Conservation (phyloP, 30 jellyfish, hydroid and myxozoan genomes). For the Rhopilema esculentum region DNA sequence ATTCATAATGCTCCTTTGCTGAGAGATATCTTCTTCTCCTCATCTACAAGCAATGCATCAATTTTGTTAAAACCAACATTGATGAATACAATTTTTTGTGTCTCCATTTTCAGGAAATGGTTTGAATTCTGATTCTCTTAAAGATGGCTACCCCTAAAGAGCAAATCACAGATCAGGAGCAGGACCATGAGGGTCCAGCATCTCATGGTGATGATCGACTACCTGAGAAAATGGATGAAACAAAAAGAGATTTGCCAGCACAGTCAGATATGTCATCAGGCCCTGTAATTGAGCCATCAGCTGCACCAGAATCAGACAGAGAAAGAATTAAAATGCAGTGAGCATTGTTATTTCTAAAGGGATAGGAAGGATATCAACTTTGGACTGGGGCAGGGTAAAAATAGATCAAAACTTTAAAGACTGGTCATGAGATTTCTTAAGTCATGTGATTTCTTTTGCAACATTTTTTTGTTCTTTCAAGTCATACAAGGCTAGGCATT, state of each 20-base stretch:
- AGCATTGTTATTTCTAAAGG: background rate
- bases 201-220: conserved; percentile 3
- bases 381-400: too few relatives aligned
- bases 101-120: background rate
- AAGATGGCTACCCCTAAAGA: background rate
- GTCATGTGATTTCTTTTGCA: too few relatives aligned
- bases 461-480: too few relatives aligned
- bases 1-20: too few relatives aligned
- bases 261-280: background rate
- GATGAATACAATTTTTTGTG: too few relatives aligned
- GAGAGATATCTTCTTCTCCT: too few relatives aligned
- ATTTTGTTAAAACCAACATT: too few relatives aligned
- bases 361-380: too few relatives aligned
- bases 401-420: too few relatives aligned
- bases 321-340: conserved; percentile 74
- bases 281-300: conserved; percentile 19
- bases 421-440: too few relatives aligned
- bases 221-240: background rate
- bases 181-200: background rate
- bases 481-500: too few relatives aligned
- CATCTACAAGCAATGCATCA: too few relatives aligned
- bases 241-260: background rate
- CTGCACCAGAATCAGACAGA: conserved; percentile 47
- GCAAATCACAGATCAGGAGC: background rate
- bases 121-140: background rate